Evolutionary conservation across 2,797 vertebrate genomes (phyloP), one percentile per base, ranked within the genome.

Genomic region (Urophycis tenuis): DNA sequence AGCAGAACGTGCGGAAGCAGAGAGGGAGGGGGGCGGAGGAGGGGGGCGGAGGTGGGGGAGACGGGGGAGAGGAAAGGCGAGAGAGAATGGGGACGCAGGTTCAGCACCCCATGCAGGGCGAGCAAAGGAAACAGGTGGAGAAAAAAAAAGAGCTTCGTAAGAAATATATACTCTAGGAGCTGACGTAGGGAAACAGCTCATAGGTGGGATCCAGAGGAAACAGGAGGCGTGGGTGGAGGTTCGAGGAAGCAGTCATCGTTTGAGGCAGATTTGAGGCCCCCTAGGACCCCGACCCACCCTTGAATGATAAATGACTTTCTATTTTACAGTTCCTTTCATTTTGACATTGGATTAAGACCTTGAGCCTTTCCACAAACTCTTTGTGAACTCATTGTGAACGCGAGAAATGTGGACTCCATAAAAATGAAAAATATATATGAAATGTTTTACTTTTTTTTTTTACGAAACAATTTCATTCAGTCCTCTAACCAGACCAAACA

Each of bases 91-190:
- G 17, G 53, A 60, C 22, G 53, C 25, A 60, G 53, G 5, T 25
- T 8, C 53, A 60, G 53, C 22, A n/a, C 53, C 53, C 7, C 53
- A 25, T 8, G 7, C 45, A 60, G 53, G 53, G 53, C 53, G 9
- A 25, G 53, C 53, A 60, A 60, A 60, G 53, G 53, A 60, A 60
- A 60, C 53, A 60, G 53, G 53, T 60, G 53, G 53, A 60, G 53
- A 10, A 60, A 8, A 25, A 60, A 36, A 36, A 36, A 9, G 9
- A 36, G 7, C 22, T 25, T 49, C 2, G 1, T 49, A 19, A 19
- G 45, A 19, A 49, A 22, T 49, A 22, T 19, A 22, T 49, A 41
- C 4, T 3, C 39, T 36, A 11, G 3, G 53, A 60, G 22, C 22
- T 60, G 53, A 60, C 53, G 53, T n/a, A 60, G 22, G 22, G 53